A percentile compares a stretch with the other conserved stretches of the same genome.
Conservation (phyloP, 2,888 invertebrate species). For the Netelia virgata region DNA sequence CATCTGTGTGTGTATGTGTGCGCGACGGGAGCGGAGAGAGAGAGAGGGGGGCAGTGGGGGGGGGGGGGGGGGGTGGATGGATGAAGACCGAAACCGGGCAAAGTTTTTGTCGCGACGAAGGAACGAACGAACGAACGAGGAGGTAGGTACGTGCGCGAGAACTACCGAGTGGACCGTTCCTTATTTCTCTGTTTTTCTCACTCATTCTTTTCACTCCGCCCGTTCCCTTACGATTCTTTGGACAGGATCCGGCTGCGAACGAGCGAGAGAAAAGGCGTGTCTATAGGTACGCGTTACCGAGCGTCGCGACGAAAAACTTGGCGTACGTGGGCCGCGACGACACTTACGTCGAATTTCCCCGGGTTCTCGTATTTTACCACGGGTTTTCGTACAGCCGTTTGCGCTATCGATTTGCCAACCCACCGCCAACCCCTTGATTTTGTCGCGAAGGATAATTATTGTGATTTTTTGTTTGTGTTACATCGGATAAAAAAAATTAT, state of each 20-base stretch:
- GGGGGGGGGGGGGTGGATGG: too few species aligned
- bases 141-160: slow-evolving; percentile 50
- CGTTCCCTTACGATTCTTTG: slow-evolving; percentile 22
- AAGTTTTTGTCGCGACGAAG: slow-evolving; percentile 44
- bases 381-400: slow-evolving; percentile 61
- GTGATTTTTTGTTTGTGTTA: too few species aligned
- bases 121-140: slow-evolving; percentile 42
- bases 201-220: slow-evolving; percentile 26
- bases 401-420: slow-evolving; percentile 49
- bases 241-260: slow-evolving; percentile 9
- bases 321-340: slow-evolving; percentile 47
- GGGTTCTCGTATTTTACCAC: slow-evolving; percentile 76
- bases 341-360: slow-evolving; percentile 78
- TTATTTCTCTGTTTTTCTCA: slow-evolving; percentile 48
- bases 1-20: not conserved
- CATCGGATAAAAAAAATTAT: not conserved
- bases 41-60: not conserved
- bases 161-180: slow-evolving; percentile 54
- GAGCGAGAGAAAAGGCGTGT: slow-evolving; percentile 15
- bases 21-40: not conserved
- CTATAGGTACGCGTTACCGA: not conserved
- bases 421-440: not conserved
- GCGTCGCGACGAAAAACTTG: slow-evolving; percentile 45
- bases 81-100: slow-evolving; percentile 6
- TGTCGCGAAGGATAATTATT: not conserved